Percentiles rank a stretch among this genome's conserved stretches.
Evolutionary conservation across 2,113 vertebrate genomes (phyloP).

Genomic region (Phalacrocorax pelagicus): DNA sequence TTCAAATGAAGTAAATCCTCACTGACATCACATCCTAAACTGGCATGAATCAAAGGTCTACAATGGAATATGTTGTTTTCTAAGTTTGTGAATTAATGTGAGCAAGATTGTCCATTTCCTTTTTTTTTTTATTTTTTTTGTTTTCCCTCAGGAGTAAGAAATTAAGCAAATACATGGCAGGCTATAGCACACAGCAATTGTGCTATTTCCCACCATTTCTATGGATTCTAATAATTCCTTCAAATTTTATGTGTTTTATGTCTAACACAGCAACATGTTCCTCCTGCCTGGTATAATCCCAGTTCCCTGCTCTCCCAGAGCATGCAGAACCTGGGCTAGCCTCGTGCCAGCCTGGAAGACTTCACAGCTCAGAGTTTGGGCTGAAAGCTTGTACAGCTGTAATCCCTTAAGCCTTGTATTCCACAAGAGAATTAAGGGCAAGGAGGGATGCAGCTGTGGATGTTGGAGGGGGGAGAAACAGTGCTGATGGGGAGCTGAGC

Average conservation of each 20-base stretch:
- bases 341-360: not conserved
- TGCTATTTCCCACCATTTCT: not conserved
- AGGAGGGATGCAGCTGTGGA: not conserved
- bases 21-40: not conserved
- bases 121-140: not conserved
- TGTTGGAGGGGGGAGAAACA: not conserved
- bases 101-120: not conserved
- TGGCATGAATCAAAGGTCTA: slow-evolving; percentile 7
- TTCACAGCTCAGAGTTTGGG: not conserved
- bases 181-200: not conserved
- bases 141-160: not conserved
- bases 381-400: not conserved
- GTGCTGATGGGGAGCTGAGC: not conserved
- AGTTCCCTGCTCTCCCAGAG: not conserved
- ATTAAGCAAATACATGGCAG: not conserved
- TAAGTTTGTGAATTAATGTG: not conserved
- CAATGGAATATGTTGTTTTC: not conserved
- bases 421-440: slow-evolving; percentile 26
- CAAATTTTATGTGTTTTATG: not conserved
- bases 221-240: not conserved
- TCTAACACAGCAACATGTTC: not conserved
- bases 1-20: not conserved
- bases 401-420: slow-evolving; percentile 36
- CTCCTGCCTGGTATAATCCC: not conserved
- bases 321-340: not conserved